Evolutionary conservation across 2,888 invertebrate genomes (phyloP), one percentile per base, ranked within the genome.

Genomic region (Autographa gamma): DNA sequence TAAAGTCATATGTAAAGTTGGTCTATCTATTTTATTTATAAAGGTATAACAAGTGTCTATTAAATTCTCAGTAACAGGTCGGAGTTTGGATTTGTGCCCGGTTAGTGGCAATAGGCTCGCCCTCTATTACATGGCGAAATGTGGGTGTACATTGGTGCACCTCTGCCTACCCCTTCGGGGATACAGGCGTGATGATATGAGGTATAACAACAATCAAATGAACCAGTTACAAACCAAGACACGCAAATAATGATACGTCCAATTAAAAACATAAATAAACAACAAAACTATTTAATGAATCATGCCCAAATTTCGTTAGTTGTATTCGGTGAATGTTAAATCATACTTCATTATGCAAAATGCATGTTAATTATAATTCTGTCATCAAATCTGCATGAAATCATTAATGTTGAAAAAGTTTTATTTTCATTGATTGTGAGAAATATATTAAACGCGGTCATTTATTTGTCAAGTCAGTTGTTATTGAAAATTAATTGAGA

Each of bases 401-500:
- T 31, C 25, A 48, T 67, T 66, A 31, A 73, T 73, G 31, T 64
- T 54, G n/a, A 11, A 56, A 69, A 54, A 19, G 34, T 16, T 69
- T 61, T 1, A 69, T 60, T 67, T 61, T 60, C 61, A 69, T 54
- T 65, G 43, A 34, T 32, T 63, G 43, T 69, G 66, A 66, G 61
- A 69, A 64, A 48, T 64, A 3, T 59, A 69, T 73, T 69, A 18
- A 43, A 59, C 9, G 32, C 16, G 16, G 48, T 63, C 63, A 74
- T 77, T 74, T 73, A 59, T 67, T 67, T 67, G 60, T 11, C 7
- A 63, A 60, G 54, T 32, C 41, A 73, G 48, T 69, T 59, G 61
- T 56, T 66, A 69, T 66, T 74, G 31, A 71, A 74, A 71, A 69
- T 61, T 77, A 64, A 74, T 74, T 71, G 59, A 16, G 31, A 60